Conservation (phyloP, 2,888 invertebrate genomes). For the Linnaemya tessellans region DNA sequence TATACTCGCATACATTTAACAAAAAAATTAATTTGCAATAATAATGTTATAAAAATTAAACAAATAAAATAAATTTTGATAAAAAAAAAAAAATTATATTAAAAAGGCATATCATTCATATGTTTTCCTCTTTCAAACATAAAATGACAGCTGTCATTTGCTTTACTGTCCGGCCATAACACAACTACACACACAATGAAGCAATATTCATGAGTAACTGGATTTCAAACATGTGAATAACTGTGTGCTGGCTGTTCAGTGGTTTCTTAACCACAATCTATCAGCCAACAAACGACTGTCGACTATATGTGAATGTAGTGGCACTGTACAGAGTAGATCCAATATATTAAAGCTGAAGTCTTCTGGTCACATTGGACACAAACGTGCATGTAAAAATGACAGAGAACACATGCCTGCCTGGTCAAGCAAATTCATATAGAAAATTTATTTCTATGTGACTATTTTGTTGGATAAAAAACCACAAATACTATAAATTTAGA, state of each 20-base stretch:
- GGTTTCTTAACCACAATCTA: conserved; percentile 69
- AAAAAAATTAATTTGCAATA: conserved; percentile 9
- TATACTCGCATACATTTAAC: too few relatives aligned
- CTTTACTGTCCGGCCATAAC: conserved; percentile 18
- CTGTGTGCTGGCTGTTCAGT: conserved; percentile 60
- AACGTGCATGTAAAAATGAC: conserved; percentile 34
- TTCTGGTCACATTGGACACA: conserved; percentile 39
- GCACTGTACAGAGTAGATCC: neutral
- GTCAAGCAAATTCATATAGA: conserved; percentile 29
- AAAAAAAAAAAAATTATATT: neutral
- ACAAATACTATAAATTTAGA: conserved; percentile 61
- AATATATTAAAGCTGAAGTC: conserved; percentile 23
- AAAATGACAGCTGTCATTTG: conserved; percentile 55
- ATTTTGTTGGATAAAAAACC: conserved; percentile 50
- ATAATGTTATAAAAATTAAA: neutral
- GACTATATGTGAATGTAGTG: neutral
- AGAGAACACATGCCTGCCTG: neutral
- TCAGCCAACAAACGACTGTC: conserved; percentile 41
- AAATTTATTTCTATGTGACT: conserved; percentile 50
- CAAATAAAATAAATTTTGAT: neutral
- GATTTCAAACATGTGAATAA: neutral
- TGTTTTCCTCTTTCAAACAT: conserved; percentile 3
- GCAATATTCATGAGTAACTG: neutral
- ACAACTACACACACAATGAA: neutral
- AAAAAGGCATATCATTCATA: conserved; percentile 7